Percentiles rank a stretch among this genome's conserved stretches.
phyloP scores from a whole-genome alignment of 2,113 vertebrate genomes.

The Perognathus longimembris region DNA sequence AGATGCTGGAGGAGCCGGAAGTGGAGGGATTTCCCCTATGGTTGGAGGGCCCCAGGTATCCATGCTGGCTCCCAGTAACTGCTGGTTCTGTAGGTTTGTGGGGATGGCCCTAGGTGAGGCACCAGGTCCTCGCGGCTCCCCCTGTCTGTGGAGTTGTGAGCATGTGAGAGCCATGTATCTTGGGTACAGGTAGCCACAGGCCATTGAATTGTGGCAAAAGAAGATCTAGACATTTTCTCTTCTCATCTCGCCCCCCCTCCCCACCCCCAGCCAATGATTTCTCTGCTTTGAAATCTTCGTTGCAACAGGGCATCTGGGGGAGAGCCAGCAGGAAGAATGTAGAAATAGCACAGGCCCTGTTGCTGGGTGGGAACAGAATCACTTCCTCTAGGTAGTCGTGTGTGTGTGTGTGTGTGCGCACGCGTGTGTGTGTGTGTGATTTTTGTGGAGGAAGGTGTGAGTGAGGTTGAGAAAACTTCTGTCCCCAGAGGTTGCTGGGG shows the following conservation, averaged over 20 bases:
- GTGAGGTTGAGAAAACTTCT: neutral
- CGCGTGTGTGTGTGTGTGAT: neutral
- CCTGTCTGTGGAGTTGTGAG: neutral
- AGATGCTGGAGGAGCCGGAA: neutral
- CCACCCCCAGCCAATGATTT: neutral
- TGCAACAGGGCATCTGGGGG: too few relatives aligned
- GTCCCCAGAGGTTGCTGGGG: neutral
- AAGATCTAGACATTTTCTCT: neutral
- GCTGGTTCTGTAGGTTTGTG: too few relatives aligned
- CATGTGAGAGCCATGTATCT: neutral
- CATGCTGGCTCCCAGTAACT: neutral
- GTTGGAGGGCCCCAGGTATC: neutral
- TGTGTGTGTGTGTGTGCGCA: neutral
- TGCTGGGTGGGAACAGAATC: neutral
- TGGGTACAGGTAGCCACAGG: neutral
- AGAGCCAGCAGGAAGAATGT: neutral
- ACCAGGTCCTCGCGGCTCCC: neutral
- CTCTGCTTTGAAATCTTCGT: neutral
- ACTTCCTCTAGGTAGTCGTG: neutral
- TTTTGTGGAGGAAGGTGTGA: constrained; percentile 16
- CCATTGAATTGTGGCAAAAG: neutral
- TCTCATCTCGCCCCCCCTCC: rapidly evolving
- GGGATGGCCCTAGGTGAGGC: neutral
- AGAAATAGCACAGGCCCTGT: neutral
- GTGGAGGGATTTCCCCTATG: neutral